phyloP scores from a whole-genome alignment of 2,113 vertebrate species.

The Istiophorus platypterus region DNA sequence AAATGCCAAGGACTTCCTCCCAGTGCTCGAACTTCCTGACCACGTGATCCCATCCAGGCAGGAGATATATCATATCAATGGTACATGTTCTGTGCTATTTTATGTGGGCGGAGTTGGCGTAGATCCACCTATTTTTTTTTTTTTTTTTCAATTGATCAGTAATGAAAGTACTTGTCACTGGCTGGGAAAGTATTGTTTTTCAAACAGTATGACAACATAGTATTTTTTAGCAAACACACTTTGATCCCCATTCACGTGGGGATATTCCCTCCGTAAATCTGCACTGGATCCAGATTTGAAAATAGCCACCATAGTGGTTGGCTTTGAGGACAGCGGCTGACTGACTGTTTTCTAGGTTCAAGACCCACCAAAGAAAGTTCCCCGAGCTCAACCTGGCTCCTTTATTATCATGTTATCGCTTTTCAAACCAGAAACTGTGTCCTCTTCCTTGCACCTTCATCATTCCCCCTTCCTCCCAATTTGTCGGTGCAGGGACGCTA shows the following conservation, averaged over 20 bases:
- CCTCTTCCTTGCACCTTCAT: too few species aligned
- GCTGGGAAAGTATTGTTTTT: too few species aligned
- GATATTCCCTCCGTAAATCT: too few species aligned
- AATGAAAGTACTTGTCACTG: neutral
- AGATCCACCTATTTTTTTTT: too few species aligned
- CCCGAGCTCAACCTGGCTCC: neutral
- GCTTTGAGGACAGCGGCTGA: too few species aligned
- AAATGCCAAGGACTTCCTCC: constrained; percentile 46
- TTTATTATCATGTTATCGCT: neutral
- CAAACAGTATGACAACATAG: too few species aligned
- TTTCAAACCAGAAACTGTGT: neutral
- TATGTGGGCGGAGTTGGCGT: neutral
- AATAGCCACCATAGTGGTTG: too few species aligned
- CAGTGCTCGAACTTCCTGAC: constrained; percentile 4
- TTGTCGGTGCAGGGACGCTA: neutral
- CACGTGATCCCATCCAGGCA: constrained; percentile 8
- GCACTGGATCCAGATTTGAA: too few species aligned
- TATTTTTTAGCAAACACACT: too few species aligned
- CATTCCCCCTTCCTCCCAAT: neutral
- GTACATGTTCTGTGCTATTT: neutral
- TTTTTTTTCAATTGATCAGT: too few species aligned
- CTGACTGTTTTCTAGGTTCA: neutral
- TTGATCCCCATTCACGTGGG: too few species aligned
- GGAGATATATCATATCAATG: neutral
- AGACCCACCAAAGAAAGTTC: neutral